Percentiles rank a stretch among this genome's conserved stretches.
phyloP scores from a whole-genome alignment of 2,888 invertebrate genomes.

The Elegia similella region DNA sequence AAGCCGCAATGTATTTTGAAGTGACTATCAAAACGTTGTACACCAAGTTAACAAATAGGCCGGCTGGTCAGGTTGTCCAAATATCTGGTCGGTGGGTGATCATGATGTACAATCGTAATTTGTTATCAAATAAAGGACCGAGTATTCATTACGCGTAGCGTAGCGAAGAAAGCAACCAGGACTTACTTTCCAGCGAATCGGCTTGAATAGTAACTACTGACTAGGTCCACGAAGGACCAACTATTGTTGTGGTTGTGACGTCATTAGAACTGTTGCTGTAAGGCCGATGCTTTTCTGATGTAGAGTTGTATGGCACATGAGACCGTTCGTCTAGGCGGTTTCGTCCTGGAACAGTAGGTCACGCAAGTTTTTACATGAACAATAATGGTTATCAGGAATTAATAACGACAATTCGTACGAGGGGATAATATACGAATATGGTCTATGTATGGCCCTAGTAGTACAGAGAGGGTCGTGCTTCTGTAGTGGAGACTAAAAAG shows the following conservation, averaged over 20 bases:
- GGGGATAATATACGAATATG: too few relatives aligned
- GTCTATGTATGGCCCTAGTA: too few relatives aligned
- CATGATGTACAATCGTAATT: not conserved
- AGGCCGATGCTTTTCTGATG: not conserved
- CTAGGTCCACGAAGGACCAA: not conserved
- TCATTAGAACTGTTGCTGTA: not conserved
- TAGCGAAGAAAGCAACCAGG: conserved; percentile 5
- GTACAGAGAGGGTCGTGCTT: too few relatives aligned
- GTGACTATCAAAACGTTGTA: too few relatives aligned
- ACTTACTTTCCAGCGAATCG: conserved; percentile 1
- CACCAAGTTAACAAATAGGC: too few relatives aligned
- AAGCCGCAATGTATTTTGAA: too few relatives aligned
- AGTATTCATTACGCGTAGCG: conserved; percentile 1
- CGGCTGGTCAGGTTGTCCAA: too few relatives aligned
- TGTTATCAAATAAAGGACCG: not conserved
- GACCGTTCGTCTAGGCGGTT: not conserved
- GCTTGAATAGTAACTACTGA: not conserved
- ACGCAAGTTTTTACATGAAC: conserved; percentile 3
- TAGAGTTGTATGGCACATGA: not conserved
- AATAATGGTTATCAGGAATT: conserved; percentile 2
- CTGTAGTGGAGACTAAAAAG: too few relatives aligned
- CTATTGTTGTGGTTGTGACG: not conserved
- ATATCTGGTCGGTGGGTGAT: too few relatives aligned
- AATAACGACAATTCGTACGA: not conserved
- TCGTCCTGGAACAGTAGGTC: not conserved